Base-by-base conservation (phyloP, 2,113 vertebrate genomes). In the Odontesthes bonariensis region DNA sequence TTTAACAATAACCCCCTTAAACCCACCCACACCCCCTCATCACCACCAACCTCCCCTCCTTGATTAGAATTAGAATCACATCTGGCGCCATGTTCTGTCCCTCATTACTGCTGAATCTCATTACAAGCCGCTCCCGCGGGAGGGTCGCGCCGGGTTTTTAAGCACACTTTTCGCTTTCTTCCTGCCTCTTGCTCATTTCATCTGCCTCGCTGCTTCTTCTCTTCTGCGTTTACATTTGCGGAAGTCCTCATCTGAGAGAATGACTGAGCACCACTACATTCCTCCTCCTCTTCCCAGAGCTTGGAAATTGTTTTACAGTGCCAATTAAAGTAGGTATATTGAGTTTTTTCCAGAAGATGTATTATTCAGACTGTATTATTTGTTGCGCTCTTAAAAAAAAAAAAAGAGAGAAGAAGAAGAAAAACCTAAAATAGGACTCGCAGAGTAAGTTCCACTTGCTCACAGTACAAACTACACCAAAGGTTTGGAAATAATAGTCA, bases 91-190 rank as follows among this genome's bases (percentile, higher is more conserved):
- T 88, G 88, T 89, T 91, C 91, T 82, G 91, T 91, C 90, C 92
- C 94, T 95, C 94, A 94, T 95, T 95, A 95, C 88, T 79, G 89
- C 75, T 80, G 93, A 86, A 93, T 94, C 91, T 94, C 93, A 93
- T 95, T 94, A 94, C 67, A 65, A 64, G 47, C n/a, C 5, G 32
- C 63, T 84, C 93, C 91, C 91, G 9, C 1, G 90, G 90, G 93
- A 91, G 58, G 77, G 52, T 65, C 65, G 79, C 68, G 77, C 75
- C 79, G 69, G 85, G 83, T 89, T 90, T 89, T 92, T 91, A 92
- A 92, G 87, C 88, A 82, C 90, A 87, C 89, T 90, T 92, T 90
- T 81, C 52, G 17, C 86, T 91, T 88, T 86, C 77, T 87, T 92
- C 91, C 86, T 91, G 80, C 84, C 80, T 88, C 87, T 87, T 78